phyloP scores from a whole-genome alignment of 2,888 invertebrate species.

The Sminthurinus aureus region DNA sequence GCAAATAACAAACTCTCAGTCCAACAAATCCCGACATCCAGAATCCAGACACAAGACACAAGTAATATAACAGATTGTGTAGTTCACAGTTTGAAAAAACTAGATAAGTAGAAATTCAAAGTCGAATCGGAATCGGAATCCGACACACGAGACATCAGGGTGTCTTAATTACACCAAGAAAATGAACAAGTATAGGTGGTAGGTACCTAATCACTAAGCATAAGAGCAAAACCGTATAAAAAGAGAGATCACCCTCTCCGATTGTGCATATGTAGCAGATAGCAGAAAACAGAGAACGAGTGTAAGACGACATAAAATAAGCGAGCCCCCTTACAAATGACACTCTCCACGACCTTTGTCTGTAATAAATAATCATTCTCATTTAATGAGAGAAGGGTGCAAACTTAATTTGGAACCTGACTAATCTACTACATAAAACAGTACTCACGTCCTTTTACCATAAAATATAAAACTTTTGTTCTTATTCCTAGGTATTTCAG shows the following conservation, averaged over 20 bases:
- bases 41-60: not conserved
- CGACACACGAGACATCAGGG: not conserved
- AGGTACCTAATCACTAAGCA: too few species aligned
- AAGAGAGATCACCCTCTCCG: not conserved
- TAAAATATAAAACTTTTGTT: too few species aligned
- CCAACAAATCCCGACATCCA: not conserved
- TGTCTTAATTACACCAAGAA: not conserved
- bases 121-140: not conserved
- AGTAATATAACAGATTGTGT: not conserved
- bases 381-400: constrained; percentile 37
- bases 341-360: constrained; percentile 47
- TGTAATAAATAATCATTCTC: constrained; percentile 44
- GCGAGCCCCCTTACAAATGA: constrained; percentile 13
- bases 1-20: not conserved
- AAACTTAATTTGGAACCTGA: constrained; percentile 4
- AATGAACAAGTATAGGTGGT: not conserved
- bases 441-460: not conserved
- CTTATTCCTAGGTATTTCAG: too few species aligned
- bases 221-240: not conserved
- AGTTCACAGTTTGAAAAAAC: not conserved
- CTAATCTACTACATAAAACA: not conserved
- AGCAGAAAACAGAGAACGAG: not conserved
- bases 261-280: not conserved
- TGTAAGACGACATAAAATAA: not conserved
- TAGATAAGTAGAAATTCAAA: not conserved